Percentiles rank a stretch among this genome's conserved stretches.
These are phyloP conservation scores for Drosophila demipolita DNA, from an alignment of 2,888 invertebrate genomes.

Conservation along the genomic window DNA sequence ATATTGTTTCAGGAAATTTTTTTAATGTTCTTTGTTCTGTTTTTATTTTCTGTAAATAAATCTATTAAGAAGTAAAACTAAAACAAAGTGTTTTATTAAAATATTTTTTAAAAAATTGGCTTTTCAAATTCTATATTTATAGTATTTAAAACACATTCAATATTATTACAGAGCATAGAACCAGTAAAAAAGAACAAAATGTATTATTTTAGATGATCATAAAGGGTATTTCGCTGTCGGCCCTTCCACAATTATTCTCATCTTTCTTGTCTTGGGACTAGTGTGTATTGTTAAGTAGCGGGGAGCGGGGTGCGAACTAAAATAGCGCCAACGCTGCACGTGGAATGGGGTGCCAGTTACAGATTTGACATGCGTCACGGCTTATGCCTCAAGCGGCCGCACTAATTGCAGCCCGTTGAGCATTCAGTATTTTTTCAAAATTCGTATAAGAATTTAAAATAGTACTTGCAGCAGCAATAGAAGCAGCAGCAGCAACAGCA, in stretches of 20 bases:
- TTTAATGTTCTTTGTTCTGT: not conserved
- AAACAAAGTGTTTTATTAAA: not conserved
- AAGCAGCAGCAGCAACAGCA: conserved; percentile 3
- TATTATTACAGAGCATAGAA: not conserved
- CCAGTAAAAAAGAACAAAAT: not conserved
- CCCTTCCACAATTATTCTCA: not conserved
- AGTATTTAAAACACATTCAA: not conserved
- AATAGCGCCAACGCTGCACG: conserved; percentile 49
- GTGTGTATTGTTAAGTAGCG: conserved; percentile 52
- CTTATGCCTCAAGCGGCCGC: conserved; percentile 41
- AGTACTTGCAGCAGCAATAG: conserved; percentile 39
- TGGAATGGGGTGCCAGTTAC: conserved; percentile 43
- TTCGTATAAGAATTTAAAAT: conserved; percentile 30
- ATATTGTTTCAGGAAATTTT: not conserved
- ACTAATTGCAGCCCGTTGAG: conserved; percentile 53
- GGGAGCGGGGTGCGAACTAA: conserved; percentile 26
- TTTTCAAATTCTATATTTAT: not conserved
- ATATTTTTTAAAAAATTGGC: not conserved
- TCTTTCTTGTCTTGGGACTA: conserved; percentile 5
- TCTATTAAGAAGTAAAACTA: too few species aligned
- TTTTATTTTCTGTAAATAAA: too few species aligned
- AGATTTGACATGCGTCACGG: conserved; percentile 64
- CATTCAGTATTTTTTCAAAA: conserved; percentile 20
- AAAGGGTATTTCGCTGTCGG: conserved; percentile 40
- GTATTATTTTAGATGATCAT: not conserved